Conservation (phyloP, 2,797 vertebrate species). For the Fistularia commersonii region DNA sequence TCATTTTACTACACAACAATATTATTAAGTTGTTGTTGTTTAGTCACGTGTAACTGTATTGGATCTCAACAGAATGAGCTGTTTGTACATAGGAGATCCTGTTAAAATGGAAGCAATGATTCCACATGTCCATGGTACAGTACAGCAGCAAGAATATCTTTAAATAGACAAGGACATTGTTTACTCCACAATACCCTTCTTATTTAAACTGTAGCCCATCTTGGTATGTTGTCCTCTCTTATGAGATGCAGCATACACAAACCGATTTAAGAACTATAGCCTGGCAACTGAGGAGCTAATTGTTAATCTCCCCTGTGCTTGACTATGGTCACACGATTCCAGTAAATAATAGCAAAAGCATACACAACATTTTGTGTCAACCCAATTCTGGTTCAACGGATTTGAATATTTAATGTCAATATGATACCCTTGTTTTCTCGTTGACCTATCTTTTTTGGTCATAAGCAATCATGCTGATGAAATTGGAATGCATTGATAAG, state of each 20-base stretch:
- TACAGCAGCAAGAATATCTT: not conserved
- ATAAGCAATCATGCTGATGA: too few species aligned
- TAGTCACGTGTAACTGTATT: not conserved
- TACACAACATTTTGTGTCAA: conserved; percentile 11
- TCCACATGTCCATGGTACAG: conserved; percentile 6
- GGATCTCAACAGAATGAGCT: not conserved
- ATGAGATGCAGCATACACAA: conserved; percentile 23
- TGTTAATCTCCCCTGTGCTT: conserved; percentile 6
- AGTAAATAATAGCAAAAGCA: conserved; percentile 3
- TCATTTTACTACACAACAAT: conserved; percentile 51
- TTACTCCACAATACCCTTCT: conserved; percentile 5
- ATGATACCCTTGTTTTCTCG: conserved; percentile 19
- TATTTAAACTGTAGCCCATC: conserved; percentile 4
- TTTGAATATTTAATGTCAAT: conserved; percentile 20
- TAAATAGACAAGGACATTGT: not conserved
- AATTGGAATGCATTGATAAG: not conserved
- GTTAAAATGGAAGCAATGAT: not conserved
- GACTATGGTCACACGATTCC: conserved; percentile 8
- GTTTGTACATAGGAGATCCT: conserved; percentile 6
- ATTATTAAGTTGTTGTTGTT: conserved; percentile 26
- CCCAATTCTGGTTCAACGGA: conserved; percentile 18
- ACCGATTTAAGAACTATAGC: conserved; percentile 11
- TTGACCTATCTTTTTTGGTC: conserved; percentile 6
- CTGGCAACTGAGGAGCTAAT: conserved; percentile 25
- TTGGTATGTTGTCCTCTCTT: conserved; percentile 5